phyloP scores from a whole-genome alignment of 2,113 vertebrate species.

The Accipiter cooperii region DNA sequence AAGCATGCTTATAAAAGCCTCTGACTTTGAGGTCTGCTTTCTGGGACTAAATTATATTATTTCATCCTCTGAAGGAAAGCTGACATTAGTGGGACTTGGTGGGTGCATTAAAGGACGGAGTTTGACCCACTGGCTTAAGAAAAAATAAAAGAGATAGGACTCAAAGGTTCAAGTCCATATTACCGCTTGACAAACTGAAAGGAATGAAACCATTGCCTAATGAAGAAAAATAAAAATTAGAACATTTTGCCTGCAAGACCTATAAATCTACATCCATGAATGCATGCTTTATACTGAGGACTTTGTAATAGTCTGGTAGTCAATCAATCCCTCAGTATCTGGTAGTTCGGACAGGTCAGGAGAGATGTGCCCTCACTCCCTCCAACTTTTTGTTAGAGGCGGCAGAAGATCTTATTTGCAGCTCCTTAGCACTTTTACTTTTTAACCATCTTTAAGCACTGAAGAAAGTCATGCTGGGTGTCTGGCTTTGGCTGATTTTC shows the following conservation, averaged over 20 bases:
- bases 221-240: background rate
- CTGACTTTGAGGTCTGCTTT: conserved; percentile 51
- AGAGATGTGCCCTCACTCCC: background rate
- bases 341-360: background rate
- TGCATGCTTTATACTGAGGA: background rate
- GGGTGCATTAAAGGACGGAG: conserved; percentile 4
- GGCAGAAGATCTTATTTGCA: background rate
- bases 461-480: background rate
- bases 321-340: background rate
- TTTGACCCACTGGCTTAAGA: conserved; percentile 17
- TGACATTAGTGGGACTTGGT: conserved; percentile 20
- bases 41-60: conserved; percentile 37
- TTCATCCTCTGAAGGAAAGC: conserved; percentile 43
- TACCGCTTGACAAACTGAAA: background rate
- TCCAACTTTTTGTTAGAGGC: background rate
- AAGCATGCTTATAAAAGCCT: conserved; percentile 29
- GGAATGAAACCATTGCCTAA: background rate
- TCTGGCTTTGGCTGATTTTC: background rate
- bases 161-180: background rate
- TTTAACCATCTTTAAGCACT: background rate
- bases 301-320: background rate
- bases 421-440: background rate
- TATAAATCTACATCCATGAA: background rate
- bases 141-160: background rate
- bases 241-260: background rate